These are phyloP conservation scores for Ranitomeya variabilis DNA, from an alignment of 2,113 vertebrate species.

Conservation along the genomic window DNA sequence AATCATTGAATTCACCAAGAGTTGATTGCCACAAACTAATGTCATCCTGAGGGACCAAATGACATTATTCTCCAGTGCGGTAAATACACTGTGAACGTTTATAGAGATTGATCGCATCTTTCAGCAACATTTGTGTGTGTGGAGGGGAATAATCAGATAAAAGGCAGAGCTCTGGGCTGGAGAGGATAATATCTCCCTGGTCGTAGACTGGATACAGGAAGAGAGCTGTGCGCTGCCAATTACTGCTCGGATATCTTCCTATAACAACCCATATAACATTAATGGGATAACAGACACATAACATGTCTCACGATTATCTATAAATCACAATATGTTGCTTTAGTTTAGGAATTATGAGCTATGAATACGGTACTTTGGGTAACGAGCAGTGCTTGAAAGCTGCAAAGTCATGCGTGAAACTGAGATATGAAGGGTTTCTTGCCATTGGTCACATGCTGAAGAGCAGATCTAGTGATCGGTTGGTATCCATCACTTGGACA, in stretches of 20 bases:
- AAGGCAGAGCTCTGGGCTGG: conserved; percentile 30
- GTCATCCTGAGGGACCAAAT: conserved; percentile 42
- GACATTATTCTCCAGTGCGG: conserved; percentile 43
- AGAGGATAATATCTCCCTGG: conserved; percentile 17
- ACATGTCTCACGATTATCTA: background rate
- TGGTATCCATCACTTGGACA: too few species aligned
- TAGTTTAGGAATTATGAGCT: background rate
- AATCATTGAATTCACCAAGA: conserved; percentile 38
- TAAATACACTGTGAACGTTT: conserved; percentile 48
- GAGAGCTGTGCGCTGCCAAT: background rate
- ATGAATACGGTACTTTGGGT: background rate
- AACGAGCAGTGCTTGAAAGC: background rate
- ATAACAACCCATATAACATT: background rate
- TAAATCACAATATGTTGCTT: background rate
- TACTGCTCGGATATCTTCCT: background rate
- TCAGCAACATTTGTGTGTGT: conserved; percentile 49
- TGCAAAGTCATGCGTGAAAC: background rate
- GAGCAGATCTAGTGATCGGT: background rate
- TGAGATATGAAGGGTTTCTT: background rate
- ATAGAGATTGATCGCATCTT: conserved; percentile 51
- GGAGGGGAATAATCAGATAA: conserved; percentile 47
- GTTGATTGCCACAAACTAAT: conserved; percentile 53
- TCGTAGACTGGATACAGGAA: conserved; percentile 1
- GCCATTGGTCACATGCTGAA: background rate
- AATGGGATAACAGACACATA: background rate